These are phyloP conservation scores for Microcebus jonahi DNA, from an alignment of 2,113 vertebrate species.

Conservation along the genomic window DNA sequence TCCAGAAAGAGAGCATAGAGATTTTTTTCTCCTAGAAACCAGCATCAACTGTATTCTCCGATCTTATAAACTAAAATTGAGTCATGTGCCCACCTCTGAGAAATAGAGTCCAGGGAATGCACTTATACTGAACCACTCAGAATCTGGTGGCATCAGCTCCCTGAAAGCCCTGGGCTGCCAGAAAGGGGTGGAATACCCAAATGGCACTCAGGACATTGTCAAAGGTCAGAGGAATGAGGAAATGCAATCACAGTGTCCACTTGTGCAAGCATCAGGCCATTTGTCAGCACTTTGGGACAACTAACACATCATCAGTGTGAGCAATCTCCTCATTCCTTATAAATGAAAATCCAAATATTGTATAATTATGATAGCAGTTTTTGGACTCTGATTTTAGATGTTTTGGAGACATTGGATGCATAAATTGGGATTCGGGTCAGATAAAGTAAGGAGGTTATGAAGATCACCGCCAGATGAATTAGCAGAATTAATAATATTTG, in stretches of 20 bases:
- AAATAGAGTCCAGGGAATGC: background rate
- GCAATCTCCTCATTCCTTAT: background rate
- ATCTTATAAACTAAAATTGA: background rate
- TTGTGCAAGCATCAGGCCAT: background rate
- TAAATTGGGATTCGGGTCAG: background rate
- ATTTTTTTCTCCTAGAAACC: background rate
- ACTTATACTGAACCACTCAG: background rate
- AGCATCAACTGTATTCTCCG: background rate
- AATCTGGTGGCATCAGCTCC: background rate
- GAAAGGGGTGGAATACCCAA: background rate
- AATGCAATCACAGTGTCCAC: background rate
- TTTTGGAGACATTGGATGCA: background rate
- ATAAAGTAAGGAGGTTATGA: background rate
- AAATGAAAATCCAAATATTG: background rate
- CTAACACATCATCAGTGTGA: background rate
- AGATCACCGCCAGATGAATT: background rate
- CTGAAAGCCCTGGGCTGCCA: background rate
- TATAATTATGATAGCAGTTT: background rate
- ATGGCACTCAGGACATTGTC: background rate
- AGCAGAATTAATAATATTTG: background rate
- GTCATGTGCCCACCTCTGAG: background rate
- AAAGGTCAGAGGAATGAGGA: background rate
- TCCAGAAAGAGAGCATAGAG: background rate
- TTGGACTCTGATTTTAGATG: background rate
- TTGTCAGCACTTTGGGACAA: background rate